Evolutionary conservation across 2,113 vertebrate genomes (phyloP).

Genomic region (Hydrochoerus hydrochaeris): DNA sequence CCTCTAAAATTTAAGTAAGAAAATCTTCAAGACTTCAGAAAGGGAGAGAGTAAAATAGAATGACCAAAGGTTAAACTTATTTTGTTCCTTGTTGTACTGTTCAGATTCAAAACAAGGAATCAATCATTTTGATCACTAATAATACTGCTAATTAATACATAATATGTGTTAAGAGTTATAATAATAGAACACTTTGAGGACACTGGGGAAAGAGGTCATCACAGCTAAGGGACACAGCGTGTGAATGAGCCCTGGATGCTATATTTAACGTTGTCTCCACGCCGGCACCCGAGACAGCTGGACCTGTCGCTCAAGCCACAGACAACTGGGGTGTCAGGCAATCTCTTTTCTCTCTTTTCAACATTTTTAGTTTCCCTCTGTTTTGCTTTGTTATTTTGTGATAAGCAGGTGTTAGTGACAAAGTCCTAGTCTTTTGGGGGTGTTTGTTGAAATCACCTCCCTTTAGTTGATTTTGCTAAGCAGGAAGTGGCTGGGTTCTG

Average conservation of each 20-base stretch:
- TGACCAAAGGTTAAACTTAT: not conserved
- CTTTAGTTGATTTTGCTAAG: not conserved
- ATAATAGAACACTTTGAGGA: not conserved
- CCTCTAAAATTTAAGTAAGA: constrained; percentile 11
- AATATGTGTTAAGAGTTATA: not conserved
- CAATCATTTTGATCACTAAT: not conserved
- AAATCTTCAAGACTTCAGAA: not conserved
- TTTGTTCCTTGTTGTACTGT: not conserved
- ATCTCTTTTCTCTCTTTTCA: not conserved
- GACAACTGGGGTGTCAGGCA: constrained; percentile 37
- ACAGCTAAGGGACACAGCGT: not conserved
- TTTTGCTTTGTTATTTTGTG: constrained; percentile 27
- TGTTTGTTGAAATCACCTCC: not conserved
- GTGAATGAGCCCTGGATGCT: constrained; percentile 33
- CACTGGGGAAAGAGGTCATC: not conserved
- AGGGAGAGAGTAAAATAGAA: constrained; percentile 7
- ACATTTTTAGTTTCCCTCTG: not conserved
- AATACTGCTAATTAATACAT: not conserved
- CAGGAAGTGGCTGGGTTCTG: not conserved
- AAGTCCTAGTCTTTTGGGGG: not conserved
- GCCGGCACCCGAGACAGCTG: constrained; percentile 54
- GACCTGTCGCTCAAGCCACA: constrained; percentile 69
- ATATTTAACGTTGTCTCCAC: constrained; percentile 67
- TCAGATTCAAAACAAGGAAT: constrained; percentile 41
- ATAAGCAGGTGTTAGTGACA: not conserved